Percentiles rank a stretch among this genome's conserved stretches.
phyloP scores from a whole-genome alignment of 2,888 invertebrate genomes.

The Thelaira solivaga region DNA sequence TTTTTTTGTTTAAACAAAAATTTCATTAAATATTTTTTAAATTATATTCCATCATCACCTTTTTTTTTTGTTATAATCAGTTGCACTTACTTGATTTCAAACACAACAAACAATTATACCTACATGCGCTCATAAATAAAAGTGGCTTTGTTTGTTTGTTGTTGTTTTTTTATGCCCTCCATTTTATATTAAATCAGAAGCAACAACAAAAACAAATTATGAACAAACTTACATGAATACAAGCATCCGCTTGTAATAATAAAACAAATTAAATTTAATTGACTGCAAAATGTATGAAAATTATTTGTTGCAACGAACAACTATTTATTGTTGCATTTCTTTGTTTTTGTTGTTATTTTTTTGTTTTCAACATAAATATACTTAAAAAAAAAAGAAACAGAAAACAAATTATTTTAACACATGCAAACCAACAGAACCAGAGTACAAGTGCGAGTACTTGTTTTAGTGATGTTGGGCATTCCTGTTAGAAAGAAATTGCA shows the following conservation, averaged over 20 bases:
- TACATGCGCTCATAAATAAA: constrained; percentile 33
- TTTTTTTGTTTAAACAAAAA: not conserved
- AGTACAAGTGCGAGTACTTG: too few relatives aligned
- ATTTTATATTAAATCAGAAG: not conserved
- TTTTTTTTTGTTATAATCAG: not conserved
- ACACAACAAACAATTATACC: too few relatives aligned
- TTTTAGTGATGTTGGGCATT: not conserved
- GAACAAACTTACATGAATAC: not conserved
- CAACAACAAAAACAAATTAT: not conserved
- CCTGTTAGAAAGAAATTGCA: constrained; percentile 18
- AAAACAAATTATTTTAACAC: constrained; percentile 54
- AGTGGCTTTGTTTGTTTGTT: constrained; percentile 48
- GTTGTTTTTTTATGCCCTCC: constrained; percentile 9
- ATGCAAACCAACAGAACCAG: constrained; percentile 19
- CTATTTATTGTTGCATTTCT: constrained; percentile 42
- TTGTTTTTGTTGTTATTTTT: constrained; percentile 23
- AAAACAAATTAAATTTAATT: constrained; percentile 66
- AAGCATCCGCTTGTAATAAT: constrained; percentile 53
- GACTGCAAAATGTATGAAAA: constrained; percentile 65
- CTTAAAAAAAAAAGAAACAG: constrained; percentile 19
- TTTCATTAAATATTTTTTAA: not conserved
- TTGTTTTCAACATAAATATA: constrained; percentile 40
- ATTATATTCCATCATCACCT: not conserved
- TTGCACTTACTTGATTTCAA: not conserved
- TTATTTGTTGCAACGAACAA: constrained; percentile 48